Evolutionary conservation across 2,113 vertebrate species (phyloP), one percentile per base, ranked within the genome.

Genomic region (Macquaria australasica): DNA sequence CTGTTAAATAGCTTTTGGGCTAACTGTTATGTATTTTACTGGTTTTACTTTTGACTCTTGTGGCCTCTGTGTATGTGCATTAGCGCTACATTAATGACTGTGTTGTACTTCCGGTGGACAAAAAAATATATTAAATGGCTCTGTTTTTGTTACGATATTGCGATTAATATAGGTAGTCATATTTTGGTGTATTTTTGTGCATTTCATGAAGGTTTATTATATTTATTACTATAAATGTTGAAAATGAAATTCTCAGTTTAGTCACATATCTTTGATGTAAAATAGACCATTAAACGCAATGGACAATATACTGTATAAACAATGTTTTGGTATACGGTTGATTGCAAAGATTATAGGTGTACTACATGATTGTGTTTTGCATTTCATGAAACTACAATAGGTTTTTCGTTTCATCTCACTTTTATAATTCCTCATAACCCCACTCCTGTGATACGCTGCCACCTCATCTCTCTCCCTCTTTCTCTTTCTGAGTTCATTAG

Each of bases 401-500:
- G 4, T 11, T 21, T 21, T 53, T n/a, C 0, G 1, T 55, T 55
- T 55, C 8, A 55, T 55, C 8, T 23, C 9, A 25, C 1, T n/a
- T 23, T 12, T n/a, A 25, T 55, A 25, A 39, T 64, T 39, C 8
- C 1, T 39, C 28, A 16, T 4, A 37, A 12, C n/a, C 95, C 94
- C 96, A 96, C 96, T 93, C 94, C 95, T 59, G 76, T 59, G 82
- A 87, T 86, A 70, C 82, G 39, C 93, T 93, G 93, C 96, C 96
- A 96, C 96, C 97, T 96, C 87, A 80, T 87, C 88, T 83, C 87
- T 74, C 79, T 79, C 64, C 59, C 78, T 88, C 87, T 73, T 93
- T 94, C 95, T 97, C 96, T 95, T 96, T 97, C 97, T 94, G 95
- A 97, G 96, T 97, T 97, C 97, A 97, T 95, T 96, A 94, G 92